Conservation (phyloP, 2,888 invertebrate species). For the Drosophila colorata region DNA sequence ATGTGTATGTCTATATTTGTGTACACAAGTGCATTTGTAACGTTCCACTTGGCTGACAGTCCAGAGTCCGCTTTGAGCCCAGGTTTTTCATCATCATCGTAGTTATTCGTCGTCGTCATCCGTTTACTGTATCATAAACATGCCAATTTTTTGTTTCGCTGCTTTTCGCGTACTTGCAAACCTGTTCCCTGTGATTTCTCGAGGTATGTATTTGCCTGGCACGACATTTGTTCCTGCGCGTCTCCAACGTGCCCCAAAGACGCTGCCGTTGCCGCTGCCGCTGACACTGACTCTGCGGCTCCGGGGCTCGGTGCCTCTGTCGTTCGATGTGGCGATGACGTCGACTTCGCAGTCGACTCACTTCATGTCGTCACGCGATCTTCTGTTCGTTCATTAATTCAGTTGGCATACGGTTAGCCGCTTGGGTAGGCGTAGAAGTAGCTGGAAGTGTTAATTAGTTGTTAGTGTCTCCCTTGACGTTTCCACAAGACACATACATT, state of each 20-base stretch:
- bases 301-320: constrained; percentile 17
- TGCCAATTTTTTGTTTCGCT: constrained; percentile 52
- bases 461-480: constrained; percentile 53
- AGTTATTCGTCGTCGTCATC: constrained; percentile 57
- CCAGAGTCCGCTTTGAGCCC: constrained; percentile 14
- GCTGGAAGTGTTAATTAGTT: constrained; percentile 80
- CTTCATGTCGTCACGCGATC: constrained; percentile 81
- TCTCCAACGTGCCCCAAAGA: constrained; percentile 50
- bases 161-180: constrained; percentile 49
- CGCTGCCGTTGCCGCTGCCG: constrained; percentile 20
- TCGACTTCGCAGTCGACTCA: constrained; percentile 41
- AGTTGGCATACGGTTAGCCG: constrained; percentile 75
- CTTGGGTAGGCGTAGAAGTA: constrained; percentile 74
- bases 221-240: constrained; percentile 76
- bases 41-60: constrained; percentile 74
- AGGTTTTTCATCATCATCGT: constrained; percentile 62
- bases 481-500: neutral
- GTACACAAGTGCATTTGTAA: constrained; percentile 24
- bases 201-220: constrained; percentile 72
- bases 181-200: constrained; percentile 71
- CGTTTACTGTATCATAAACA: constrained; percentile 79
- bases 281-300: constrained; percentile 30
- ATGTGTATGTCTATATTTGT: too few species aligned
- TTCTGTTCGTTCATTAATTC: constrained; percentile 78
- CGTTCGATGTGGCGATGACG: constrained; percentile 40